Percentiles rank a stretch among this genome's conserved stretches.
phyloP scores from a whole-genome alignment of 92 coral and sea anemone genomes.

The Actinostola sp. region DNA sequence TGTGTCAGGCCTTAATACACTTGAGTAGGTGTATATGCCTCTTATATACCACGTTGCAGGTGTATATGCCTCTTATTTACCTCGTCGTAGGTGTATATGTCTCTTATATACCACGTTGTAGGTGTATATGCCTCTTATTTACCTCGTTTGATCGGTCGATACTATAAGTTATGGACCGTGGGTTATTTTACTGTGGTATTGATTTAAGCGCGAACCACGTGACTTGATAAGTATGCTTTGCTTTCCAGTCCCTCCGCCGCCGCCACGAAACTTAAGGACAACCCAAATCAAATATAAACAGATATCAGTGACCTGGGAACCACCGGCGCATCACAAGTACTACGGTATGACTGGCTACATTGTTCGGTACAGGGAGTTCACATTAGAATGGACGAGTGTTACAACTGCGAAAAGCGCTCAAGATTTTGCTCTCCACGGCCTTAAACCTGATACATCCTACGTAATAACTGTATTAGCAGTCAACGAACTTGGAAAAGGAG shows the following conservation, averaged over 20 bases:
- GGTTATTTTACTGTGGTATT: neutral
- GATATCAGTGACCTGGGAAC: constrained; percentile 7
- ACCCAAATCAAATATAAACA: neutral
- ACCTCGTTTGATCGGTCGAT: neutral
- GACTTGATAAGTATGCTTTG: neutral
- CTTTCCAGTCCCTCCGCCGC: constrained; percentile 25
- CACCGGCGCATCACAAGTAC: neutral
- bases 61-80: no score
- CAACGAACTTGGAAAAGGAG: constrained; percentile 6
- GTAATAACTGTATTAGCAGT: neutral
- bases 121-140: no score
- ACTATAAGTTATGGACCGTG: neutral
- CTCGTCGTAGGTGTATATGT: no score
- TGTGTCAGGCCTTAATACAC: no score
- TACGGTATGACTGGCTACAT: constrained; percentile 4
- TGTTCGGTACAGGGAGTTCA: constrained; percentile 10
- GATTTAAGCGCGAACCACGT: neutral
- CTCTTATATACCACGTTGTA: no score
- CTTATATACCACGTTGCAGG: no score
- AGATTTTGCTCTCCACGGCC: neutral
- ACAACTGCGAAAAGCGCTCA: neutral
- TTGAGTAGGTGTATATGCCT: no score
- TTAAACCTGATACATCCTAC: neutral
- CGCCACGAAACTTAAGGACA: constrained; percentile 1
- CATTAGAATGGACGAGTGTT: neutral